Base-by-base conservation (phyloP, 2,113 vertebrate species). In the Tretioscincus oriximinensis region DNA sequence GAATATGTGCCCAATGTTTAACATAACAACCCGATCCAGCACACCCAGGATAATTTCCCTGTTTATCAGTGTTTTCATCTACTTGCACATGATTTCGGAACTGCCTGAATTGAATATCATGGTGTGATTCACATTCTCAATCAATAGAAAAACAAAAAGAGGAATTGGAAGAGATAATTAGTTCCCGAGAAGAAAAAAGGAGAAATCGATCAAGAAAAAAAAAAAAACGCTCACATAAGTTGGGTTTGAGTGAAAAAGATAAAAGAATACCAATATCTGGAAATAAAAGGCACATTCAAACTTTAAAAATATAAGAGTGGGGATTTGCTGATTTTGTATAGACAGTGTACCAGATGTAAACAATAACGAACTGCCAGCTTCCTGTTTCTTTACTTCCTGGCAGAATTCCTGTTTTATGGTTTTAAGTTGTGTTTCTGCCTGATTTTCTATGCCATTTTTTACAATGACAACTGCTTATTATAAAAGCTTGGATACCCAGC, bases 151-250 rank as follows among this genome's bases (percentile, higher is more conserved):
- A 90, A 77, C 18, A 80, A 87, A 90, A 83, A 88, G 45, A 14
- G 49, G 12, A 35, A 86, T 71, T 78, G 90, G 51, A 63, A 84
- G 87, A 90, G 86, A 88, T 91, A 88, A 92, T 90, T 88, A 91
- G 89, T 83, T 60, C 47, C 81, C 26, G 26, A 91, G 85, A 81
- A 35, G 83, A 70, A 81, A 31, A 85, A 83, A 81, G 31, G 88
- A 93, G 6, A 28, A 35, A 94, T 91, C 89, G 90, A 92, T 84
- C 92, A 83, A 79, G 79, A 87, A 82, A 89, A 88, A 41, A 89
- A 88, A 41, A 41, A 51, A 88, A 77, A 73, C 90, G 78, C 83
- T 80, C 87, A 74, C 88, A 69, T 70, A 84, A 31, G 1, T 81
- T 69, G 78, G 80, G 86, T 41, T 86, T 65, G 60, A 88, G 47